Percentiles rank a stretch among this genome's conserved stretches.
phyloP scores from a whole-genome alignment of 2,888 invertebrate species.

The Choristoneura rosaceana region DNA sequence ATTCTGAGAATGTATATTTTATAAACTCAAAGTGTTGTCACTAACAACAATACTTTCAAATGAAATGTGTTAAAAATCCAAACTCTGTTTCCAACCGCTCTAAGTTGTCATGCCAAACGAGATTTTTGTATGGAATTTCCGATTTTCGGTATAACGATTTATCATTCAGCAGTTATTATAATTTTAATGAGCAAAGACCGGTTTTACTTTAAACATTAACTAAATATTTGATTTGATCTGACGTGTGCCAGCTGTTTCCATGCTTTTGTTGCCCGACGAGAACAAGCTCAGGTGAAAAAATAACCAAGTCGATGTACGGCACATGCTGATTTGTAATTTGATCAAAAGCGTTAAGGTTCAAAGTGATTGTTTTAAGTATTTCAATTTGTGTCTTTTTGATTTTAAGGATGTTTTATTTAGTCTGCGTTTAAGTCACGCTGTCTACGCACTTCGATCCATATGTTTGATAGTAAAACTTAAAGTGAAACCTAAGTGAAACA shows the following conservation, averaged over 20 bases:
- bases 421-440: conserved; percentile 4
- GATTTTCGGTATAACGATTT: neutral
- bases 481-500: neutral
- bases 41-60: no score
- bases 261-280: neutral
- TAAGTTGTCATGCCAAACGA: neutral
- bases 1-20: no score
- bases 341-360: neutral
- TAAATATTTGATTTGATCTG: conserved; percentile 9
- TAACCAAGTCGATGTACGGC: neutral
- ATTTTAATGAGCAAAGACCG: neutral
- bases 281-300: neutral
- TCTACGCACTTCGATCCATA: neutral
- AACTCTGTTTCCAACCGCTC: neutral
- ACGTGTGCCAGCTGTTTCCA: conserved; percentile 5
- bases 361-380: neutral
- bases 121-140: neutral
- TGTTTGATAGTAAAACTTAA: no score
- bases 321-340: neutral
- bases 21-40: no score
- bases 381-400: neutral
- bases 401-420: no score
- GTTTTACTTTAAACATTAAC: neutral
- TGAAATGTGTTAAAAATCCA: neutral
- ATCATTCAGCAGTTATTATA: neutral